phyloP scores from a whole-genome alignment of 2,113 vertebrate genomes.

The Brachyhypopomus occidentalis region DNA sequence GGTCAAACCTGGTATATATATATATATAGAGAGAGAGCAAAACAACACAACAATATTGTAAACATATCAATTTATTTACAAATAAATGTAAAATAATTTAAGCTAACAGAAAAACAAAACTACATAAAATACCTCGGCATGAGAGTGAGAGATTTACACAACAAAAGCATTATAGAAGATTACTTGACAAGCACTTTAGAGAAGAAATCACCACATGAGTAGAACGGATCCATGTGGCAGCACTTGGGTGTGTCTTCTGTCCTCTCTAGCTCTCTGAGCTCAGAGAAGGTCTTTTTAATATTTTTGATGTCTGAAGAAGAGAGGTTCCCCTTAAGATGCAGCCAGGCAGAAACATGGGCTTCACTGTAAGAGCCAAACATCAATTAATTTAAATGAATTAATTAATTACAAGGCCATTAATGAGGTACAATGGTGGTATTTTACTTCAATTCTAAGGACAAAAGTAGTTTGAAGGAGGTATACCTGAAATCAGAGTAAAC shows the following conservation, averaged over 20 bases:
- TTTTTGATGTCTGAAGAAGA: conserved; percentile 65
- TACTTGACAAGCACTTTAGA: conserved; percentile 47
- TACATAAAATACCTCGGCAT: conserved; percentile 4
- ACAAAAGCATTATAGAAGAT: conserved; percentile 33
- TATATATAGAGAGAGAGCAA: too few relatives aligned
- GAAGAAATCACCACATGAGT: conserved; percentile 52
- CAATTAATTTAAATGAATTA: too few relatives aligned
- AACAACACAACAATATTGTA: too few relatives aligned
- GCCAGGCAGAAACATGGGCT: conserved; percentile 79
- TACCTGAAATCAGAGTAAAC: conserved; percentile 87
- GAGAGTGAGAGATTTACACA: too few relatives aligned
- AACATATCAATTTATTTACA: too few relatives aligned
- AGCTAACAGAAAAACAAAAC: neutral
- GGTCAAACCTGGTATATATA: too few relatives aligned
- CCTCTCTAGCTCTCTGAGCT: neutral
- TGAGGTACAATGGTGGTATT: neutral
- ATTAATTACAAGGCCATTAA: neutral
- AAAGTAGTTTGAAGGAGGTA: conserved; percentile 21
- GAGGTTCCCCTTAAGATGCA: conserved; percentile 85
- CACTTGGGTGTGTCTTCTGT: neutral
- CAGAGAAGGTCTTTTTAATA: conserved; percentile 74
- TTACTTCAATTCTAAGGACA: neutral
- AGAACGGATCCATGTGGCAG: neutral
- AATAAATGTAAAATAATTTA: too few relatives aligned
- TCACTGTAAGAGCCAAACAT: conserved; percentile 72